phyloP scores from a whole-genome alignment of 1,140 invertebrate species.

The Lordiphosa stackelbergi region DNA sequence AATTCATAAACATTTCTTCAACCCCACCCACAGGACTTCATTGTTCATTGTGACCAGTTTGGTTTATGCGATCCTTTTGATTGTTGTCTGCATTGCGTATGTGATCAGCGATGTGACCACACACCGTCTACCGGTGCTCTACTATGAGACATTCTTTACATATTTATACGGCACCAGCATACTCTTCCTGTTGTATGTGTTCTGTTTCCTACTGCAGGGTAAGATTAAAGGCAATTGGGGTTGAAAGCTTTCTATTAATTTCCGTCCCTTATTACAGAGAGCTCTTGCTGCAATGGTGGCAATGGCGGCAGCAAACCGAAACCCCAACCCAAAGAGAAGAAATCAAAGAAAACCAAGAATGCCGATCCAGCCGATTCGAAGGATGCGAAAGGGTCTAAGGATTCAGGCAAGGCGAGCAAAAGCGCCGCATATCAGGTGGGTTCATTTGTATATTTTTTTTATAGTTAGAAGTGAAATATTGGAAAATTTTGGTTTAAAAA shows the following conservation, averaged over 20 bases:
- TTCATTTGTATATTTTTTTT: background rate
- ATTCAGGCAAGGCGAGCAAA: constrained; percentile 79
- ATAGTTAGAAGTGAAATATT: no score
- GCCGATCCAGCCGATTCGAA: constrained; percentile 78
- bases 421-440: constrained; percentile 81
- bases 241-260: background rate
- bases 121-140: constrained; percentile 91
- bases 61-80: constrained; percentile 93
- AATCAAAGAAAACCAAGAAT: constrained; percentile 85
- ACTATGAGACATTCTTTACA: constrained; percentile 98
- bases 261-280: constrained; percentile 79
- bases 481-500: no score
- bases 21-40: constrained; percentile 85
- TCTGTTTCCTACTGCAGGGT: constrained; percentile 95
- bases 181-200: constrained; percentile 96
- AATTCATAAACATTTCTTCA: background rate
- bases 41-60: constrained; percentile 96
- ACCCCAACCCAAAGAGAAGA: constrained; percentile 85
- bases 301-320: constrained; percentile 80
- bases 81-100: constrained; percentile 94
- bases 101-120: constrained; percentile 95
- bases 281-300: constrained; percentile 84
- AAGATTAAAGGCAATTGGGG: constrained; percentile 30
- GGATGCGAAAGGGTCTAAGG: constrained; percentile 79
- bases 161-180: constrained; percentile 97